A percentile compares a stretch with the other conserved stretches of the same genome.
These are phyloP conservation scores for Sitophilus oryzae DNA, from an alignment of 1,140 invertebrate species.

Conservation along the genomic window DNA sequence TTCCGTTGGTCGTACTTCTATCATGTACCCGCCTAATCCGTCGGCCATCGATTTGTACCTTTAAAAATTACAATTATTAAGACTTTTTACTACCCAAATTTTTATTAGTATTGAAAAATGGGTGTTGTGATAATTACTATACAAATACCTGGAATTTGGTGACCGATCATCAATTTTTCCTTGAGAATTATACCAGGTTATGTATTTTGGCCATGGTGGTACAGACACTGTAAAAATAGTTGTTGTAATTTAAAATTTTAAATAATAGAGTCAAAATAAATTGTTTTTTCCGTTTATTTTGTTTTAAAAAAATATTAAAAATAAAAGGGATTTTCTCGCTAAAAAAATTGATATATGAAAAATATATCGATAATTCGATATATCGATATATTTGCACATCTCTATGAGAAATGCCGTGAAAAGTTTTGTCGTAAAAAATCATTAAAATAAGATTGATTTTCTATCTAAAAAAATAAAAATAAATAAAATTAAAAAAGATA, in stretches of 20 bases:
- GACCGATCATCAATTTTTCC: constrained; percentile 62
- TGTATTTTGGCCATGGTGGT: constrained; percentile 72
- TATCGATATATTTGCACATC: no score
- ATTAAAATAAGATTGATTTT: no score
- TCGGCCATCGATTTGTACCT: constrained; percentile 68
- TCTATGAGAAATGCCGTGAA: no score
- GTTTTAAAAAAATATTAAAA: no score
- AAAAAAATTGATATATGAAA: no score
- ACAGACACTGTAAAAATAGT: constrained; percentile 55
- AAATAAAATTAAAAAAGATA: no score
- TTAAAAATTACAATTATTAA: background rate
- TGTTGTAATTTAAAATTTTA: background rate
- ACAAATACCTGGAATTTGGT: constrained; percentile 42
- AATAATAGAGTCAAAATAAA: no score
- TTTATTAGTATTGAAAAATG: background rate
- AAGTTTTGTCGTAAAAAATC: no score
- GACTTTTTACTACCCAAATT: background rate
- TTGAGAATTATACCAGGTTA: constrained; percentile 79
- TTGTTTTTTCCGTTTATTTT: no score
- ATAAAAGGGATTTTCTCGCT: no score
- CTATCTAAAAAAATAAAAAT: no score
- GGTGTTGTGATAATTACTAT: background rate
- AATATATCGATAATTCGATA: no score
- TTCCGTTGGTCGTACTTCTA: constrained; percentile 68
- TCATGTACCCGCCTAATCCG: constrained; percentile 69